Evolutionary conservation across 1,140 invertebrate species (phyloP).

Genomic region (Drosophila fuyamai): DNA sequence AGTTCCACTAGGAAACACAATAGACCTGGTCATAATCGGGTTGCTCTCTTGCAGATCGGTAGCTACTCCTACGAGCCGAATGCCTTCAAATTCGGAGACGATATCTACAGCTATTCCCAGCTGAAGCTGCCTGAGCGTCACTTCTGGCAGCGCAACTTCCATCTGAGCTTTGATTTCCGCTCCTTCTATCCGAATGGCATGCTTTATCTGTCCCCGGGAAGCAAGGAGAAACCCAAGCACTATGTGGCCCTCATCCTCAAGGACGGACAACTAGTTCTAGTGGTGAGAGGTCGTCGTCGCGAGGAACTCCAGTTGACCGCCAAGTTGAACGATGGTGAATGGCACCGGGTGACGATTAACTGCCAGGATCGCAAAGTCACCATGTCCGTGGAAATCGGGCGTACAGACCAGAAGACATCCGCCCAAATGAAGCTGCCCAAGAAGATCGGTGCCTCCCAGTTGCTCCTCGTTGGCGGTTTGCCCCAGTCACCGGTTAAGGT

Average conservation of each 20-base stretch:
- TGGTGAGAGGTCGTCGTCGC: constrained; percentile 88
- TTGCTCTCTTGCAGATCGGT: constrained; percentile 86
- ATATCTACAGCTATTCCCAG: constrained; percentile 90
- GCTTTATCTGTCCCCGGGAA: constrained; percentile 90
- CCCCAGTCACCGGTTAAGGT: constrained; percentile 86
- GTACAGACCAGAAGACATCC: constrained; percentile 86
- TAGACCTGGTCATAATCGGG: constrained; percentile 29
- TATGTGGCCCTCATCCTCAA: constrained; percentile 90
- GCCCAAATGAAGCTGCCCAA: constrained; percentile 88
- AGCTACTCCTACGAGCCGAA: constrained; percentile 91
- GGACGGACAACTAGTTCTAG: constrained; percentile 89
- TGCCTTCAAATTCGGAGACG: constrained; percentile 94
- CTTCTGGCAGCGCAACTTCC: constrained; percentile 90
- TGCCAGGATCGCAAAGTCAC: constrained; percentile 88
- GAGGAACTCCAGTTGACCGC: constrained; percentile 88
- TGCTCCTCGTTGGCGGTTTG: constrained; percentile 92
- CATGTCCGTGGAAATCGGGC: constrained; percentile 89
- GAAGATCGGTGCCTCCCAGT: constrained; percentile 88
- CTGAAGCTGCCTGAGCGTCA: constrained; percentile 88
- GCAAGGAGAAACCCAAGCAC: constrained; percentile 88
- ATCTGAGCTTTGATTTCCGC: constrained; percentile 92
- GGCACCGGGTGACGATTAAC: constrained; percentile 90
- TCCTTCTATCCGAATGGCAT: constrained; percentile 94
- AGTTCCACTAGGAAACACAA: constrained; percentile 34
- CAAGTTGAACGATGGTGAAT: constrained; percentile 92